These are phyloP conservation scores for Epirrita christyi DNA, from an alignment of 2,888 invertebrate species.

Conservation along the genomic window DNA sequence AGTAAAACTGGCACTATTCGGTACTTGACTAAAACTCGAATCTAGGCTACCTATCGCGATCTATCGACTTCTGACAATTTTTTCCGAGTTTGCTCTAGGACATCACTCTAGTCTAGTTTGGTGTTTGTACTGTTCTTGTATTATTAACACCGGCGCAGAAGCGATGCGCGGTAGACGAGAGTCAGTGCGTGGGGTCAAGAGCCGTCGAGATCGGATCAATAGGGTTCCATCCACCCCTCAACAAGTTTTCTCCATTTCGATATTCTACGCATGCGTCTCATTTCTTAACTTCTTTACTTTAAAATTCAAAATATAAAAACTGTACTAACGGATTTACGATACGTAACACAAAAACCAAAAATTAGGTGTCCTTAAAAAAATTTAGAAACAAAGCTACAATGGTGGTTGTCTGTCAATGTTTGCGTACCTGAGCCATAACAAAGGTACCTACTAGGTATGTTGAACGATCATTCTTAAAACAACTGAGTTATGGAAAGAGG, in stretches of 20 bases:
- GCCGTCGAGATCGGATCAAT: conserved; percentile 52
- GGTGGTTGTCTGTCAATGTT: no score
- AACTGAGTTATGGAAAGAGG: conserved; percentile 13
- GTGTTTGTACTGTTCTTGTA: conserved; percentile 4
- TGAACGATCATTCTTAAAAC: conserved; percentile 29
- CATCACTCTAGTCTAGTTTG: conserved; percentile 2
- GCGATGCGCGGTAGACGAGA: conserved; percentile 17
- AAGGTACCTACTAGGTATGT: no score
- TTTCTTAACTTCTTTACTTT: no score
- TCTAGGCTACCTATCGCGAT: conserved; percentile 1
- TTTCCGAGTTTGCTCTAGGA: conserved; percentile 10
- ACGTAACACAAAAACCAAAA: no score
- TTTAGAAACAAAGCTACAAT: no score
- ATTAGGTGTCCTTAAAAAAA: no score
- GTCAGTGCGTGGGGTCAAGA: conserved; percentile 6
- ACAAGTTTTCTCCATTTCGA: conserved; percentile 38
- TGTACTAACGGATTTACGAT: no score
- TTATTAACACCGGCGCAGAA: conserved; percentile 22
- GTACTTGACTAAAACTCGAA: conserved; percentile 9
- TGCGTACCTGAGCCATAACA: no score
- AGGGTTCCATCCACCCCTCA: conserved; percentile 39
- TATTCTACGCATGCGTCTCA: conserved; percentile 29
- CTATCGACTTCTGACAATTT: conserved; percentile 38
- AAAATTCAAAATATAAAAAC: no score
- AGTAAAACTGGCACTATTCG: neutral